These are phyloP conservation scores for Bombycilla garrulus DNA, from an alignment of 2,113 vertebrate species.

Conservation along the genomic window DNA sequence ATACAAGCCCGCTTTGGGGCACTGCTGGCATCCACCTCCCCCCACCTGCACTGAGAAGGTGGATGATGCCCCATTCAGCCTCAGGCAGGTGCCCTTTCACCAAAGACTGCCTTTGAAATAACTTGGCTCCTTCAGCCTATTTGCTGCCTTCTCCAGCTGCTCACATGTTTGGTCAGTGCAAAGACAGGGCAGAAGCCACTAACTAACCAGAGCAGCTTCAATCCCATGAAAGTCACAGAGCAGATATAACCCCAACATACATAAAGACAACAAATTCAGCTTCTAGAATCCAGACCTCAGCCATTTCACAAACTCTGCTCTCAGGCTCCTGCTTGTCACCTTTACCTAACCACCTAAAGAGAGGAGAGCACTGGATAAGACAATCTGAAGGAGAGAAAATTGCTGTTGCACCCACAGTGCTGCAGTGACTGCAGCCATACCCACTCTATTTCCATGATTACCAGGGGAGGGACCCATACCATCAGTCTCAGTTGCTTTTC, in stretches of 20 bases:
- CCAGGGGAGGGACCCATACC: not conserved
- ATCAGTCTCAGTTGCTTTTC: not conserved
- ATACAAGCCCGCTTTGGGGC: not conserved
- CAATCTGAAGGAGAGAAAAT: not conserved
- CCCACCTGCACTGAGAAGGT: not conserved
- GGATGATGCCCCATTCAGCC: not conserved
- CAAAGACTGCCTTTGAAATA: not conserved
- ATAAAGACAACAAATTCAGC: not conserved
- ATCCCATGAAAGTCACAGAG: not conserved
- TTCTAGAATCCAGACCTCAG: not conserved
- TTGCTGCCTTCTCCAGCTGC: not conserved
- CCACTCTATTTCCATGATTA: not conserved
- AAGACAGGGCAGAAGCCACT: not conserved
- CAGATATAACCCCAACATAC: not conserved
- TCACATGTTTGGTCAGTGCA: not conserved
- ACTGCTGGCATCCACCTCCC: not conserved
- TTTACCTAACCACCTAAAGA: not conserved
- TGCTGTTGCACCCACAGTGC: not conserved
- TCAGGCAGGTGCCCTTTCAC: not conserved
- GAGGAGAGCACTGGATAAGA: not conserved
- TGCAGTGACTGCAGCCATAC: not conserved
- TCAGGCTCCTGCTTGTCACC: not conserved
- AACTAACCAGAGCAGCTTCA: not conserved
- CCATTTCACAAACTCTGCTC: not conserved
- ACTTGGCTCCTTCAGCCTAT: not conserved